phyloP scores from a whole-genome alignment of 2,797 vertebrate genomes.

The Bryconaethiops microstoma region DNA sequence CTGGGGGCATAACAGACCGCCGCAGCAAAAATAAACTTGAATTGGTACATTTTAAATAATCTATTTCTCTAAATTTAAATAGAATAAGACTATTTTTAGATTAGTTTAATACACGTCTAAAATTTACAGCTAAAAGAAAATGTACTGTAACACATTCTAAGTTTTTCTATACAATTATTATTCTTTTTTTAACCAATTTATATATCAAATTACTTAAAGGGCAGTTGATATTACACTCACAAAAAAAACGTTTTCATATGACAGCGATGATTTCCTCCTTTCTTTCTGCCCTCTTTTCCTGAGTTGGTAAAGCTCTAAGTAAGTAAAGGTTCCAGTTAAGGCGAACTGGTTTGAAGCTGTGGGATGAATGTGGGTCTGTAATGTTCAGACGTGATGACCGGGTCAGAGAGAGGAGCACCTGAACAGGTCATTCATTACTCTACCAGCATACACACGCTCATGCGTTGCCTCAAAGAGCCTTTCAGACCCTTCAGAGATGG shows the following conservation, averaged over 20 bases:
- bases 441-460: constrained; percentile 14
- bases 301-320: background rate
- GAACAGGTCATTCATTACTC: constrained; percentile 27
- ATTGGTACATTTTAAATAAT: too few species aligned
- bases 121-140: background rate
- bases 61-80: too few species aligned
- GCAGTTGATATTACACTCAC: too few species aligned
- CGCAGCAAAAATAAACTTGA: too few species aligned
- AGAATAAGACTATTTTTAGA: too few species aligned
- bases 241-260: background rate
- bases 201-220: too few species aligned
- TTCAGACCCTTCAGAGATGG: constrained; percentile 15
- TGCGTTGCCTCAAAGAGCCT: constrained; percentile 27
- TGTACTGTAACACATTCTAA: background rate
- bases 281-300: background rate
- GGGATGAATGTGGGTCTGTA: constrained; percentile 17
- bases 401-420: constrained; percentile 24
- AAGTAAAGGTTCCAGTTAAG: background rate
- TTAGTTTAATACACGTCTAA: too few species aligned
- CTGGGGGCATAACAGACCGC: too few species aligned
- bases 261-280: background rate
- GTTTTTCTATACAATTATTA: too few species aligned
- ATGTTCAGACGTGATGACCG: constrained; percentile 31
- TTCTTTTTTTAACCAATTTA: too few species aligned
- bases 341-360: background rate